These are phyloP conservation scores for Acestrorhynchus altus DNA, from an alignment of 2,797 vertebrate genomes.

Conservation along the genomic window DNA sequence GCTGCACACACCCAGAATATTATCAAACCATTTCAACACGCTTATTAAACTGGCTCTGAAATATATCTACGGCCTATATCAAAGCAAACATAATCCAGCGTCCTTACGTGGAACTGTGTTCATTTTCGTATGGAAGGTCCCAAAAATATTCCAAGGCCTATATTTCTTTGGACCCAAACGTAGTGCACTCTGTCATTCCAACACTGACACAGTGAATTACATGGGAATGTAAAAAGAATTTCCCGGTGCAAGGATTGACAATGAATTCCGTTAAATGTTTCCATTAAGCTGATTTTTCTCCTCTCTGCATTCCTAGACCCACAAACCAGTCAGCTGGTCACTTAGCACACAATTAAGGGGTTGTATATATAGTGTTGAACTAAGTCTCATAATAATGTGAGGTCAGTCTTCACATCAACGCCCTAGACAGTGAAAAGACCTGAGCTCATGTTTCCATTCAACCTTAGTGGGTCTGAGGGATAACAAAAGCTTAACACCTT, in stretches of 20 bases:
- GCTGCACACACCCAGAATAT: conserved; percentile 80
- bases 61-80: not conserved
- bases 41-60: conserved; percentile 30
- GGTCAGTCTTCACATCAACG: conserved; percentile 39
- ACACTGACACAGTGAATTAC: not conserved
- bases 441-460: conserved; percentile 48
- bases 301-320: conserved; percentile 56
- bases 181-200: not conserved
- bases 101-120: not conserved
- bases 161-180: not conserved
- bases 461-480: conserved; percentile 40
- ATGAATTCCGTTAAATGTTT: too few species aligned
- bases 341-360: conserved; percentile 49
- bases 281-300: conserved; percentile 27
- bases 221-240: not conserved
- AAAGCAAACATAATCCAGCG: not conserved
- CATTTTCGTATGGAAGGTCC: not conserved
- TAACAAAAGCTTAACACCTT: conserved; percentile 67
- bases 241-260: not conserved
- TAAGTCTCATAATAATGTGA: conserved; percentile 45
- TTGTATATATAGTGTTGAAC: conserved; percentile 41
- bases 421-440: conserved; percentile 43
- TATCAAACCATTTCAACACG: conserved; percentile 69
- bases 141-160: not conserved
- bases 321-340: conserved; percentile 25